Evolutionary conservation across 2,797 vertebrate species (phyloP), one percentile per base, ranked within the genome.

Genomic region (Peromyscus attwateri): DNA sequence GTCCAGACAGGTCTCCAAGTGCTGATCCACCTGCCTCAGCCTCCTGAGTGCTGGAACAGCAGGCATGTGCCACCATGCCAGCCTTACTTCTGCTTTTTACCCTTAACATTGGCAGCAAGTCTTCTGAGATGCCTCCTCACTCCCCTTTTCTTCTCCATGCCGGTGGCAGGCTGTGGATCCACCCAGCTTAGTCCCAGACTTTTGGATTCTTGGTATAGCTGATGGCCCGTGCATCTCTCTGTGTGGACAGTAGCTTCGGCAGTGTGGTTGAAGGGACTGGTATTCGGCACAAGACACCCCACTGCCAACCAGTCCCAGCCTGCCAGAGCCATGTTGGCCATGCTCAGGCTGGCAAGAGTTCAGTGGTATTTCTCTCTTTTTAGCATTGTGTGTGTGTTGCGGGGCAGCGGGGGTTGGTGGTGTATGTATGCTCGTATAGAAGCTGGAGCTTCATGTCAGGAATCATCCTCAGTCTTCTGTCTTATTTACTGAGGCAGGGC

Each of bases 141-240:
- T 70, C 25, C 49, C 29, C 40, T 62, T 92, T 68, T 73, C 49
- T 93, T 77, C 8, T 87, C 27, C 31, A 11, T 5, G 3, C 70
- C 3, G 12, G 37, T 25, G 6, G 2, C 77, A 55, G 49, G 64
- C 87, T 81, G 71, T 49, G 60, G 75, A 29, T 1, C 46, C 11
- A 87, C 12, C 27, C 29, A 49, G 55, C 25, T 14, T 66, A 57
- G 70, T 14, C 4, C 9, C 46, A 62, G 70, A 31, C 12, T 92
- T 96, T 75, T 49, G 46, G 31, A 43, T 94, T 93, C 70, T 94
- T 71, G 80, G 64, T 68, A 70, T 9, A 89, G 57, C 1, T 43
- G 37, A 75, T 16, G 46, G 87, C n/a, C 73, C 66, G 29, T 11
- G 8, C 57, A 70, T 96, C 92, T 94, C 57, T 60, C 46, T 46